Conservation (phyloP, 2,888 invertebrate genomes). For the Diplolepis rosae region DNA sequence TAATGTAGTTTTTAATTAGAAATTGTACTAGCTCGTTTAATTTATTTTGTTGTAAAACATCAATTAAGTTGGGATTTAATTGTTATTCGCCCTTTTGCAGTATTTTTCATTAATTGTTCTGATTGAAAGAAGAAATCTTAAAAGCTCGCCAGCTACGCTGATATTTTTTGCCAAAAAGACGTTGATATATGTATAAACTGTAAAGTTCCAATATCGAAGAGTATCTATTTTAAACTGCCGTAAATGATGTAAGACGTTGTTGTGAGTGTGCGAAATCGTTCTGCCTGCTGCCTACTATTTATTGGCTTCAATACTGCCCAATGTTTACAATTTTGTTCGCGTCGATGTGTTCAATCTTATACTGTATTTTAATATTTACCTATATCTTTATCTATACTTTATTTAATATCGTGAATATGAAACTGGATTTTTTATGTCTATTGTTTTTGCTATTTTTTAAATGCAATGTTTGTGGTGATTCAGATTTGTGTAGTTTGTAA, state of each 20-base stretch:
- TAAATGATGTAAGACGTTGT: not conserved
- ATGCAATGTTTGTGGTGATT: not conserved
- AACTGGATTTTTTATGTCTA: not conserved
- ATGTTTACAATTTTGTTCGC: conserved; percentile 33
- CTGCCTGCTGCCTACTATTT: conserved; percentile 12
- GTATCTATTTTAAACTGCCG: conserved; percentile 25
- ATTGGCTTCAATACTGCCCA: conserved; percentile 26
- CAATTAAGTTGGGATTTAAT: not conserved
- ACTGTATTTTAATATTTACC: conserved; percentile 24
- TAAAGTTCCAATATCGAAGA: conserved; percentile 25
- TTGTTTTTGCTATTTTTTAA: not conserved
- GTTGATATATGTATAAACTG: not conserved
- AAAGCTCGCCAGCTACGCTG: not conserved
- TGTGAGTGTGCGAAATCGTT: conserved; percentile 10
- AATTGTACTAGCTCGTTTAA: not conserved
- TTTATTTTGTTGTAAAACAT: not conserved
- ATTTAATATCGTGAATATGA: not conserved
- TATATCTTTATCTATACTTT: not conserved
- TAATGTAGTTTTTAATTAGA: not conserved
- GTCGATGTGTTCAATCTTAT: conserved; percentile 32
- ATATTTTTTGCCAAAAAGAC: not conserved
- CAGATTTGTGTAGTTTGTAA: not conserved
- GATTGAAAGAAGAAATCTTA: not conserved
- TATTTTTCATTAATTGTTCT: not conserved
- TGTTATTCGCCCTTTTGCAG: not conserved